Conservation (phyloP, 2,113 vertebrate species). For the Pelecanus crispus region DNA sequence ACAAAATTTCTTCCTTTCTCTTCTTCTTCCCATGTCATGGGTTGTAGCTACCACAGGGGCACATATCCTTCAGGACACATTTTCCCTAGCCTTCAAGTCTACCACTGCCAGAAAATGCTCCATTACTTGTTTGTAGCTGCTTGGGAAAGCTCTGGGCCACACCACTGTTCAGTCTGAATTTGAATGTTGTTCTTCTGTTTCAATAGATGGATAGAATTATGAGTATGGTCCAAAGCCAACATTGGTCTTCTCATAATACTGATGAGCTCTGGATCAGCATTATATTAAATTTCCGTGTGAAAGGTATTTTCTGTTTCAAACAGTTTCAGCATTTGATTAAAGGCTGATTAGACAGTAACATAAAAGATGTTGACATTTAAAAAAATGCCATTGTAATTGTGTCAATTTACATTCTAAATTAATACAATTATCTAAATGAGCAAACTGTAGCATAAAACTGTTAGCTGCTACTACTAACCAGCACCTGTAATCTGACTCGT, state of each 20-base stretch:
- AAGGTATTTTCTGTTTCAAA: neutral
- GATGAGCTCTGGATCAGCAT: neutral
- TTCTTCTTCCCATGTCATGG: neutral
- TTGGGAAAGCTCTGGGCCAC: neutral
- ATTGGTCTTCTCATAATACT: neutral
- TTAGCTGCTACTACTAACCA: conserved; percentile 1
- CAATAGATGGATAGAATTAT: neutral
- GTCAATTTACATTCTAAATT: neutral
- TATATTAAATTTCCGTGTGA: neutral
- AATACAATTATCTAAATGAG: neutral
- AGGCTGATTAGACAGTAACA: neutral
- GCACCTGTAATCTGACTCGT: neutral
- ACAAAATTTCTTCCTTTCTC: neutral
- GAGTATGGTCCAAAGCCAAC: neutral
- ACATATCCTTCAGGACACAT: neutral
- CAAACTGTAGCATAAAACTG: neutral
- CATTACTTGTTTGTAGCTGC: neutral
- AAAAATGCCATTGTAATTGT: neutral
- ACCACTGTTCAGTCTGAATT: neutral
- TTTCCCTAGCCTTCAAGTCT: neutral
- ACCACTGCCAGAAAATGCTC: neutral
- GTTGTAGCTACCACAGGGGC: neutral
- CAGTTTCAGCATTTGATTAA: neutral
- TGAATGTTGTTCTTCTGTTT: neutral
- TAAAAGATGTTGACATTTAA: neutral